Conservation (phyloP, 2,888 invertebrate genomes). For the Andricus quercusramuli region DNA sequence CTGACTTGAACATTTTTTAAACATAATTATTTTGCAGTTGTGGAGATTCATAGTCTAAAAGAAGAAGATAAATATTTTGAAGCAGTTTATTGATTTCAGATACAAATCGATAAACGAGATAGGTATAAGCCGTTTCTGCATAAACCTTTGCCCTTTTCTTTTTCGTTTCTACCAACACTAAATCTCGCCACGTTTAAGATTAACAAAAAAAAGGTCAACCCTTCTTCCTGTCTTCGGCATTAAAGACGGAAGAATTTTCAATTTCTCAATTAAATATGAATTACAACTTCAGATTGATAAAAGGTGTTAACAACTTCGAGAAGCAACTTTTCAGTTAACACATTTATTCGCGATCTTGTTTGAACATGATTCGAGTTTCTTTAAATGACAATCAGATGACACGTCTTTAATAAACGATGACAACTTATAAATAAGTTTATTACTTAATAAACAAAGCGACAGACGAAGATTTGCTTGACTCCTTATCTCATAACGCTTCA, state of each 20-base stretch:
- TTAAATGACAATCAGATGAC: conserved; percentile 3
- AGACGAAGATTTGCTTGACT: neutral
- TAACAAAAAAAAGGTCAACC: conserved; percentile 44
- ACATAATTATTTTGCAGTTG: too few species aligned
- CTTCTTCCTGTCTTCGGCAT: neutral
- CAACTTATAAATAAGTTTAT: conserved; percentile 23
- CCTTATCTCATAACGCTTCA: conserved; percentile 7
- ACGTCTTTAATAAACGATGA: conserved; percentile 1
- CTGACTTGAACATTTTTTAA: too few species aligned
- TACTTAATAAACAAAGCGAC: conserved; percentile 5
- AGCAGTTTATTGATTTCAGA: conserved; percentile 69
- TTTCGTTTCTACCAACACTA: conserved; percentile 31
- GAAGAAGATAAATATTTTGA: conserved; percentile 57
- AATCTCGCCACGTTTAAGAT: conserved; percentile 17
- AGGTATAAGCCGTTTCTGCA: conserved; percentile 57
- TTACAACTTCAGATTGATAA: conserved; percentile 9
- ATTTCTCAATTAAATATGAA: neutral
- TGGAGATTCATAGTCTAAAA: neutral
- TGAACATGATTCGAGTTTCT: neutral
- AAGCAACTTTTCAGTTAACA: neutral
- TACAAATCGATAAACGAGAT: conserved; percentile 68
- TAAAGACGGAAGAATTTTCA: conserved; percentile 13
- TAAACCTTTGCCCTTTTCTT: conserved; percentile 28
- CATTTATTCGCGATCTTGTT: neutral
- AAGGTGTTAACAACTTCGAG: neutral